A percentile compares a stretch with the other conserved stretches of the same genome.
phyloP scores from a whole-genome alignment of 2,113 vertebrate species.

The Equus quagga region DNA sequence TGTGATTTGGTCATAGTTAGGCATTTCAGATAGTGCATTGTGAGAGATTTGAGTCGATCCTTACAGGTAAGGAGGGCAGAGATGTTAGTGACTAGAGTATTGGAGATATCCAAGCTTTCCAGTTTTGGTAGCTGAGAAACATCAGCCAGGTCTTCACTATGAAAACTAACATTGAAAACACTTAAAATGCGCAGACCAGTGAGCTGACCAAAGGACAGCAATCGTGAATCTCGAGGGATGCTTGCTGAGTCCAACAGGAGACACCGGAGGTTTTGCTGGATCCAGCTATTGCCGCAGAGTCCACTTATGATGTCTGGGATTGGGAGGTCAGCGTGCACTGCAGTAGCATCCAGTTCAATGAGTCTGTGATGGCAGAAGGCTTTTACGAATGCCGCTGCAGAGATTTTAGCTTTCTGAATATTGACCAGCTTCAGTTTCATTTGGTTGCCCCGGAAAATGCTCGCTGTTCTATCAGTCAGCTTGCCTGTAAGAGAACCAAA shows the following conservation, averaged over 20 bases:
- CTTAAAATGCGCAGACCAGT: conserved; percentile 91
- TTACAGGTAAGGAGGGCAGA: conserved; percentile 90
- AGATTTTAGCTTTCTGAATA: conserved; percentile 93
- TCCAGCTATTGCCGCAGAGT: conserved; percentile 89
- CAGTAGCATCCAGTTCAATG: conserved; percentile 91
- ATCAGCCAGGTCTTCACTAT: conserved; percentile 89
- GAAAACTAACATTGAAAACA: conserved; percentile 92
- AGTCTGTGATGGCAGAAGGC: conserved; percentile 93
- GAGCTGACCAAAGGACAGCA: conserved; percentile 88
- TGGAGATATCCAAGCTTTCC: conserved; percentile 94
- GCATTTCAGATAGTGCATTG: conserved; percentile 93
- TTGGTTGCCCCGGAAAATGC: conserved; percentile 91
- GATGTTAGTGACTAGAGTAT: conserved; percentile 93
- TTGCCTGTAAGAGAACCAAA: conserved; percentile 86
- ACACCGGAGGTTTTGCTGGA: conserved; percentile 90
- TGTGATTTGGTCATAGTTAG: conserved; percentile 93
- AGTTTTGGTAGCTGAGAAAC: conserved; percentile 91
- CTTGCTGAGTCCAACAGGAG: conserved; percentile 92
- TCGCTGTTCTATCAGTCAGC: conserved; percentile 92
- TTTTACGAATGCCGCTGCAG: conserved; percentile 90
- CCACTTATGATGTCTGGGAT: conserved; percentile 91
- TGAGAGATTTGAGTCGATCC: conserved; percentile 90
- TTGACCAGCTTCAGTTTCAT: conserved; percentile 91
- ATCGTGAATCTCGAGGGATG: conserved; percentile 88
- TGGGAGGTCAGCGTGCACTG: conserved; percentile 91